Conservation (phyloP, 2,888 invertebrate species). For the Siphlonurus alternatus region DNA sequence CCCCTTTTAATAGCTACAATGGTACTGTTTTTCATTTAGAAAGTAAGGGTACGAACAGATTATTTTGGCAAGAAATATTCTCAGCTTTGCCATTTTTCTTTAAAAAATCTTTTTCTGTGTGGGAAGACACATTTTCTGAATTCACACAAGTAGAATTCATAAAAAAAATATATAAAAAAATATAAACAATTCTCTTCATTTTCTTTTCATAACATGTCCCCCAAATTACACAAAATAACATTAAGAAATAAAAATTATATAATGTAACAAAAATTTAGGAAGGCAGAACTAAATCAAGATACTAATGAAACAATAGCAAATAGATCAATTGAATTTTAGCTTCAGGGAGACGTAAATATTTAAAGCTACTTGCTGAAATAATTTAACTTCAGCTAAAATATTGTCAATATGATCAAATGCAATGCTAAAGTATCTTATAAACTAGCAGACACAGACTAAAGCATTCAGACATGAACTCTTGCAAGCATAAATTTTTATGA, state of each 20-base stretch:
- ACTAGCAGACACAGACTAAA: no score
- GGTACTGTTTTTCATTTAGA: slow-evolving; percentile 8
- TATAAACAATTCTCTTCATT: not conserved
- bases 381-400: no score
- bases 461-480: no score
- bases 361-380: no score
- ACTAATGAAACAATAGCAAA: no score
- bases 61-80: slow-evolving; percentile 4
- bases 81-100: slow-evolving; percentile 8
- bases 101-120: slow-evolving; percentile 22
- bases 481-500: no score
- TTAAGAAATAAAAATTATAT: not conserved
- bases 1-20: slow-evolving; percentile 15
- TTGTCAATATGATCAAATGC: no score
- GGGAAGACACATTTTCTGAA: slow-evolving; percentile 78
- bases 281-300: not conserved
- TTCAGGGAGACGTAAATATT: no score
- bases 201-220: not conserved
- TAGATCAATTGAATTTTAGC: no score
- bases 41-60: slow-evolving; percentile 3
- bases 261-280: not conserved
- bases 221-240: not conserved
- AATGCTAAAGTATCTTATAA: no score
- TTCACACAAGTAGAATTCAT: slow-evolving; percentile 13
- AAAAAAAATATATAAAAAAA: not conserved